Conservation (phyloP, 2,888 invertebrate genomes). For the Tinea trinotella region DNA sequence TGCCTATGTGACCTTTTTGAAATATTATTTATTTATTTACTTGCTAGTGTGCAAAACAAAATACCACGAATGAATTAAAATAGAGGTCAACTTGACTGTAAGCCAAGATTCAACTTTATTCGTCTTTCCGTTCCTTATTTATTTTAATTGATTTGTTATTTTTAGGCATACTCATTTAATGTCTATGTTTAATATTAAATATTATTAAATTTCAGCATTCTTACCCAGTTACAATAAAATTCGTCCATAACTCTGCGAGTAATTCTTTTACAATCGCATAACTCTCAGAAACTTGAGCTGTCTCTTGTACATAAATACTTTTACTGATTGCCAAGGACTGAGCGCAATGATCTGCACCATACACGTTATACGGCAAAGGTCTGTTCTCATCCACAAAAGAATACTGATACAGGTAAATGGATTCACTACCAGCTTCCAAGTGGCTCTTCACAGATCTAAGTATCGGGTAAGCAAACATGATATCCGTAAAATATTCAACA, state of each 20-base stretch:
- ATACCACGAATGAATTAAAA: too few relatives aligned
- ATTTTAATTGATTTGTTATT: too few relatives aligned
- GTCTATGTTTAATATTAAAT: too few relatives aligned
- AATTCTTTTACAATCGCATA: constrained; percentile 7
- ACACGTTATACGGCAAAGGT: constrained; percentile 5
- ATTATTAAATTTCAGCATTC: not conserved
- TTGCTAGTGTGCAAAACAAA: too few relatives aligned
- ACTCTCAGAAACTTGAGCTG: not conserved
- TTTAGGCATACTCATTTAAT: too few relatives aligned
- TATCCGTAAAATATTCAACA: constrained; percentile 17
- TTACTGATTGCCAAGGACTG: constrained; percentile 7
- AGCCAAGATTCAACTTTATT: too few relatives aligned
- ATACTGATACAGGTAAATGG: constrained; percentile 12
- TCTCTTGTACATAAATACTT: constrained; percentile 1
- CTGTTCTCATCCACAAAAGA: constrained; percentile 14
- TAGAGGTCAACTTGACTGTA: too few relatives aligned
- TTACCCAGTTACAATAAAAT: constrained; percentile 18
- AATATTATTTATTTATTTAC: too few relatives aligned
- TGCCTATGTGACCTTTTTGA: too few relatives aligned
- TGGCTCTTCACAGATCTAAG: constrained; percentile 7
- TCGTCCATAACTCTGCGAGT: constrained; percentile 9
- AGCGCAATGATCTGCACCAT: constrained; percentile 17
- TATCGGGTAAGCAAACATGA: constrained; percentile 18
- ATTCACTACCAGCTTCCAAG: constrained; percentile 8
- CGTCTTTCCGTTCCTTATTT: too few relatives aligned